Percentiles rank a stretch among this genome's conserved stretches.
Evolutionary conservation across 2,113 vertebrate genomes (phyloP).

Genomic region (Onychorhynchus coronatus): DNA sequence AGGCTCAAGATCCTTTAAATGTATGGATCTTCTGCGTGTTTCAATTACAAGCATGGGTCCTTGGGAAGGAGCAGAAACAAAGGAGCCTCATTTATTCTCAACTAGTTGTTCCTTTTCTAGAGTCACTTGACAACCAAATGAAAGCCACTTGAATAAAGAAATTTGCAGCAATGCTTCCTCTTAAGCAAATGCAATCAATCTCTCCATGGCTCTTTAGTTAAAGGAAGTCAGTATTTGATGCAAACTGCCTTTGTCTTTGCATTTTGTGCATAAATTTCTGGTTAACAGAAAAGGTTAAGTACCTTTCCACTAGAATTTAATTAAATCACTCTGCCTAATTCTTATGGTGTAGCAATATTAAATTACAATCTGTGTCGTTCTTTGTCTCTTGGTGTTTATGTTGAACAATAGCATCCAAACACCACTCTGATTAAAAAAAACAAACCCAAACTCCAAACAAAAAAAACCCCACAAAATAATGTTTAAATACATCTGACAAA

Average conservation of each 20-base stretch:
- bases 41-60: background rate
- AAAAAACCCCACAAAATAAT: background rate
- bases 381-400: background rate
- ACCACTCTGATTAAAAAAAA: background rate
- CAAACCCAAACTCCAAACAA: background rate
- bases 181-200: slow-evolving; percentile 59
- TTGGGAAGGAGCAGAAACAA: background rate
- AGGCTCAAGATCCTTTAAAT: background rate
- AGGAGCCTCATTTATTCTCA: background rate
- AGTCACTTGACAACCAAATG: slow-evolving; percentile 47
- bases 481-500: background rate
- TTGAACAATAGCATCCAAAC: background rate
- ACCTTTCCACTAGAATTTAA: slow-evolving; percentile 3
- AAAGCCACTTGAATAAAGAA: slow-evolving; percentile 51
- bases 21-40: background rate
- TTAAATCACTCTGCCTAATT: background rate
- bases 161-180: slow-evolving; percentile 32
- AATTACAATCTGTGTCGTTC: background rate
- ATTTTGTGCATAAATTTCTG: slow-evolving; percentile 30
- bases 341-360: background rate
- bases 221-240: slow-evolving; percentile 4
- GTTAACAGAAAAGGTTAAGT: slow-evolving; percentile 34
- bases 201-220: background rate
- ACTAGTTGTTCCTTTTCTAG: background rate
- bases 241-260: slow-evolving; percentile 33